phyloP scores from a whole-genome alignment of 1,140 invertebrate species.

The Penaeus chinensis region DNA sequence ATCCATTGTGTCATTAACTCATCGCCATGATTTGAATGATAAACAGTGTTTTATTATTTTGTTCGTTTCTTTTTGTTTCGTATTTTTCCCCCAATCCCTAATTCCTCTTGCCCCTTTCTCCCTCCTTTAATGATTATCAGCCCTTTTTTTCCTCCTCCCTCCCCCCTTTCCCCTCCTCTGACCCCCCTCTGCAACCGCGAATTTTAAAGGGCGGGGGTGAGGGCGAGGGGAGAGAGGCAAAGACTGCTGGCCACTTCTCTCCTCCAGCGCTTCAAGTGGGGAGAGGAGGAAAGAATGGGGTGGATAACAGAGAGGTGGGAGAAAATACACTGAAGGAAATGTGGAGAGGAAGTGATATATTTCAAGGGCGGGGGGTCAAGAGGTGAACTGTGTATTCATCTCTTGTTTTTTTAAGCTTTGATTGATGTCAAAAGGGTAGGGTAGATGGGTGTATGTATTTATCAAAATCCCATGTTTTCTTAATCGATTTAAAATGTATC shows the following conservation, averaged over 20 bases:
- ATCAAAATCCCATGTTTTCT: neutral
- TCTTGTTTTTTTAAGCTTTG: neutral
- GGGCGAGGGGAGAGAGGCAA: no score
- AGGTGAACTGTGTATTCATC: no score
- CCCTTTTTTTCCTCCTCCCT: neutral
- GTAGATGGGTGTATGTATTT: no score
- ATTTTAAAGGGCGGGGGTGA: neutral
- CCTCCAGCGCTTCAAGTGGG: no score
- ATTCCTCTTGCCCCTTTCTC: neutral
- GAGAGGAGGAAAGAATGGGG: no score
- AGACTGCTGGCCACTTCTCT: no score
- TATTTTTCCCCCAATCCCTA: neutral
- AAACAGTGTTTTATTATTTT: neutral
- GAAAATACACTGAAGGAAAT: no score
- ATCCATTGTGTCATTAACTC: neutral
- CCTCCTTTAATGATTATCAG: neutral
- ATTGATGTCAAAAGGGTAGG: no score
- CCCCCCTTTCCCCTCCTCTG: neutral
- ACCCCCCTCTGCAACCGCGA: neutral
- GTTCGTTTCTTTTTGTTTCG: neutral
- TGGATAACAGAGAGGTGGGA: no score
- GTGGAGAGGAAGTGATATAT: no score
- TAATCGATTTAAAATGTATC: neutral
- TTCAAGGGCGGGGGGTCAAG: no score
- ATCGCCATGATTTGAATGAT: no score